These are phyloP conservation scores for Mola mola DNA, from an alignment of 2,113 vertebrate genomes.

Conservation along the genomic window DNA sequence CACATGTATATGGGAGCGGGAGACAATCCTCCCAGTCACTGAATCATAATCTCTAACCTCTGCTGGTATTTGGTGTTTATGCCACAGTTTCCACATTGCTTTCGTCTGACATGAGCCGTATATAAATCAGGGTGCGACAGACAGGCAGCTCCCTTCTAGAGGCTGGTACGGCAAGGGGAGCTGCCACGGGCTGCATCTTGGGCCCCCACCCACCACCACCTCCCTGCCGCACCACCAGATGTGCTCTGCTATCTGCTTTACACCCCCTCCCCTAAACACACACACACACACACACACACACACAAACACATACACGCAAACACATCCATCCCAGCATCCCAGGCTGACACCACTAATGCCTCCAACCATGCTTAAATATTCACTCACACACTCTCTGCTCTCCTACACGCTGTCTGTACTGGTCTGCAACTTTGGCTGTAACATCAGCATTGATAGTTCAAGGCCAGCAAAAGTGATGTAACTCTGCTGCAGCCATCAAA, in stretches of 20 bases:
- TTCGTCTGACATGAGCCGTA: conserved; percentile 86
- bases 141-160: conserved; percentile 90
- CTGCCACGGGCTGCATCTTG: conserved; percentile 86
- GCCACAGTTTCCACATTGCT: conserved; percentile 90
- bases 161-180: conserved; percentile 91
- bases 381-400: conserved; percentile 69
- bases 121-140: conserved; percentile 88
- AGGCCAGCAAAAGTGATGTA: conserved; percentile 4
- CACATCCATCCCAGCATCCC: conserved; percentile 51
- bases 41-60: conserved; percentile 89
- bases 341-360: conserved; percentile 66
- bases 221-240: conserved; percentile 82
- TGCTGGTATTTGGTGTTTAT: conserved; percentile 91
- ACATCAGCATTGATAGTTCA: conserved; percentile 21
- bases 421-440: conserved; percentile 25
- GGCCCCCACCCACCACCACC: conserved; percentile 59
- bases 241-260: conserved; percentile 76
- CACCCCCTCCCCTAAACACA: conserved; percentile 42
- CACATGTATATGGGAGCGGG: not conserved
- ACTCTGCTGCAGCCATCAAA: conserved; percentile 18
- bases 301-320: conserved; percentile 14
- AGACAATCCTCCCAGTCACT: conserved; percentile 84
- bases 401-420: conserved; percentile 35
- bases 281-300: conserved; percentile 8
- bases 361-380: conserved; percentile 77